Base-by-base conservation (phyloP, 2,888 invertebrate genomes). In the Sepioteuthis lessoniana region DNA sequence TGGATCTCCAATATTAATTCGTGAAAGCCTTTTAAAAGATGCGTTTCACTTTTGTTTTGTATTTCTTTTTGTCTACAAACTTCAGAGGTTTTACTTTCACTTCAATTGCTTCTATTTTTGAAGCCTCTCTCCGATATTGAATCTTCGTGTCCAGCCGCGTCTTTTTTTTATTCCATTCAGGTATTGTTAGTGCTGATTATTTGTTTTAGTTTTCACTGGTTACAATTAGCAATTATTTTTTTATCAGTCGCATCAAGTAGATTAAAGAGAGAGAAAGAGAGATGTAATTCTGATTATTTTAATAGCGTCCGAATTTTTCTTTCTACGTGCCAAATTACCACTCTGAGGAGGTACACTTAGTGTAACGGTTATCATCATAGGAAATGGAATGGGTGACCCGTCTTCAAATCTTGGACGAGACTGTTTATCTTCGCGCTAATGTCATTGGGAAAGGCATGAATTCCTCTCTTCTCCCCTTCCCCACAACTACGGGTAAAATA, bases 91-190 rank as follows among this genome's bases (percentile, higher is more conserved):
- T 76, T 35, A 35, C n/a, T 7, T 76, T 76, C 4, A 76, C 13
- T 76, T 76, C 76, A 35, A 76, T 76, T 76, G 76, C n/a, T 76
- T 76, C n/a, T 76, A 76, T 76, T 76, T n/a, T 76, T 76, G n/a
- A 35, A n/a, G n/a, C 16, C 76, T 35, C 76, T 76, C n/a, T n/a
- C 76, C 13, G n/a, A n/a, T 76, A 35, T n/a, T 76, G 76, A n/a
- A 76, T 76, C n/a, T n/a, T n/a, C n/a, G 16, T 76, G 76, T 76
- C 16, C n/a, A 16, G 16, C 16, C 19, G 76, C 13, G n/a, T n/a
- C 76, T n/a, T 13, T 76, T 31, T n/a, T 42, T 42, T 42, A 42
- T 7, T 2, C n/a, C n/a, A n/a, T n/a, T n/a, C n/a, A 16, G 16
- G 8, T 76, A 16, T n/a, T 76, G 76, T 76, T 13, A 16, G n/a